Base-by-base conservation (phyloP, 2,113 vertebrate genomes). In the Origma solitaria region DNA sequence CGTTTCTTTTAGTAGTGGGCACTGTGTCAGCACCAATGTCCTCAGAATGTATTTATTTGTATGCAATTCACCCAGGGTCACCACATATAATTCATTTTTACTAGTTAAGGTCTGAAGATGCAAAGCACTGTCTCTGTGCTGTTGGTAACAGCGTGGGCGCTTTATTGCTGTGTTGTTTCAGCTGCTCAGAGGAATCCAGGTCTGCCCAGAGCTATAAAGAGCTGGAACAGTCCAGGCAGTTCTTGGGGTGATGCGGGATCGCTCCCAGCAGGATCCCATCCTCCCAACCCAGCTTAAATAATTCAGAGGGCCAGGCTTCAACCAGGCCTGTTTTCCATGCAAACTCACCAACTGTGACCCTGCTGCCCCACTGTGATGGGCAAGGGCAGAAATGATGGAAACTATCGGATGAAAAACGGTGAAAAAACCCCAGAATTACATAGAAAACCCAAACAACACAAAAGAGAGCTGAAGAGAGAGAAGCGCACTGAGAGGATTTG, bases 91-190 rank as follows among this genome's bases (percentile, higher is more conserved):
- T 70, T 65, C 6, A 4, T 49, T 95, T 92, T 76, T 31, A 17
- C 49, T 61, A 13, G 73, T 65, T 72, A 33, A 40, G 45, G 50
- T 45, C 69, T 82, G 84, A 62, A 44, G 53, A 85, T 73, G 58
- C 51, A 50, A 30, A 76, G 42, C 0, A 0, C 60, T 91, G 49
- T 71, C 79, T 58, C 27, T 70, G 24, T 57, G 82, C 73, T 57
- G 25, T 68, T 75, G 50, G 50, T 68, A 90, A 76, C 45, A 64
- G 72, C 1, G 4, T 3, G 9, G 68, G 62, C 0, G 4, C 91
- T 76, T 92, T 87, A 62, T 70, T 94, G 82, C 88, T 40, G 47
- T 82, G 62, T 80, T 88, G 35, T 95, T 91, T 90, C 79, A 77
- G 71, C 51, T 83, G 78, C 76, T 87, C 51, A 35, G 27, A 94